Evolutionary conservation across 1,140 invertebrate species (phyloP).

Genomic region (Melitaea cinxia): DNA sequence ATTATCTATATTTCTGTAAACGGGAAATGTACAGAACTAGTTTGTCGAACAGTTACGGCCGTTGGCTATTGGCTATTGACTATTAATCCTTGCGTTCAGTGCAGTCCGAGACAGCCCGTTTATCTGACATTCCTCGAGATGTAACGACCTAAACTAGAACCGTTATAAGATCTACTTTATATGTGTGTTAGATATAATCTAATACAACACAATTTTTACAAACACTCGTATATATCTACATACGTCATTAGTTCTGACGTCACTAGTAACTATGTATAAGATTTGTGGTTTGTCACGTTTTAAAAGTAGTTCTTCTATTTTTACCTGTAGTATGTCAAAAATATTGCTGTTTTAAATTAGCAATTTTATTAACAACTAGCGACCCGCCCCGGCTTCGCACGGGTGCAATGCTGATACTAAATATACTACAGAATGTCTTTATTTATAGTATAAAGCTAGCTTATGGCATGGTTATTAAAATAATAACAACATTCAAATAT

Average conservation of each 20-base stretch:
- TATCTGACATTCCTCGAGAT: conserved; percentile 8
- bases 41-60: conserved; percentile 18
- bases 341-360: no score
- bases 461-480: no score
- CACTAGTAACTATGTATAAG: no score
- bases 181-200: background rate
- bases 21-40: conserved; percentile 6
- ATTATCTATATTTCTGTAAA: background rate
- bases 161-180: background rate
- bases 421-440: no score
- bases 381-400: no score
- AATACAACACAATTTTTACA: background rate
- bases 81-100: conserved; percentile 16
- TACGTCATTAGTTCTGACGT: background rate
- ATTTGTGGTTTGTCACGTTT: no score
- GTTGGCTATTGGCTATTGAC: conserved; percentile 18
- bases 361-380: no score
- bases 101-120: conserved; percentile 17
- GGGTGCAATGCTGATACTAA: no score
- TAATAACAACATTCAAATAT: no score
- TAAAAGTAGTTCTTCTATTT: no score
- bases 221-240: background rate
- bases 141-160: conserved; percentile 7
- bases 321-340: no score
- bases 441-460: no score